Base-by-base conservation (phyloP, 2,797 vertebrate species). In the Brachymystax lenok region DNA sequence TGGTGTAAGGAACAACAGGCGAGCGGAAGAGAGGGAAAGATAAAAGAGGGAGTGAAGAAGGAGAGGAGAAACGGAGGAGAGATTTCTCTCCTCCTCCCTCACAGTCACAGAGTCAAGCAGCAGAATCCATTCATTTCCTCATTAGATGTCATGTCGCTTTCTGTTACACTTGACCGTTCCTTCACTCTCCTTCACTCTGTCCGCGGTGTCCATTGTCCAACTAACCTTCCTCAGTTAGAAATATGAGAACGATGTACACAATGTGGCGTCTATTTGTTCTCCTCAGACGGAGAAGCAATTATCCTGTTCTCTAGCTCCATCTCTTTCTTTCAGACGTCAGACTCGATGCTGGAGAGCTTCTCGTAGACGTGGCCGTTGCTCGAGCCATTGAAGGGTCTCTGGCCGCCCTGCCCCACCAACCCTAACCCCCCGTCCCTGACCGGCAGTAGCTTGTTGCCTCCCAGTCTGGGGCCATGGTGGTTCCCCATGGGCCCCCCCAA, bases 271-370 rank as follows among this genome's bases (percentile, higher is more conserved):
- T 85, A 80, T 85, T 82, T 51, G 68, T 85, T 87, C 80, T 86
- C 80, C 85, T 87, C 82, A 73, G 76, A 77, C 61, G 77, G 74
- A 80, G 79, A 82, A 78, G 85, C 27, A 21, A 64, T 79, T 52
- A 8, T 56, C 24, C 21, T 33, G 19, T 64, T 70, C 74, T 78
- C 80, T 30, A 79, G 56, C 56, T 72, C 71, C 14, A 12, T 73
- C 71, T 75, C 19, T 71, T 80, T 8, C 27, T 74, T 75, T 95
- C 91, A 99, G 94, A 99, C 98, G 73, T 99, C 98, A 90, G 98
- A 99, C 93, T 99, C 98, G 89, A 99, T 99, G 93, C 98, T 99
- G 92, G 98, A 99, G 89, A 99, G 97, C 96, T 99, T 99, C 94
- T 99, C 98, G 89, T 99, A 99, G 92, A 99, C 98, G 89, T 99